Conservation (phyloP, 1,140 invertebrate species). For the Hyphantria cunea region DNA sequence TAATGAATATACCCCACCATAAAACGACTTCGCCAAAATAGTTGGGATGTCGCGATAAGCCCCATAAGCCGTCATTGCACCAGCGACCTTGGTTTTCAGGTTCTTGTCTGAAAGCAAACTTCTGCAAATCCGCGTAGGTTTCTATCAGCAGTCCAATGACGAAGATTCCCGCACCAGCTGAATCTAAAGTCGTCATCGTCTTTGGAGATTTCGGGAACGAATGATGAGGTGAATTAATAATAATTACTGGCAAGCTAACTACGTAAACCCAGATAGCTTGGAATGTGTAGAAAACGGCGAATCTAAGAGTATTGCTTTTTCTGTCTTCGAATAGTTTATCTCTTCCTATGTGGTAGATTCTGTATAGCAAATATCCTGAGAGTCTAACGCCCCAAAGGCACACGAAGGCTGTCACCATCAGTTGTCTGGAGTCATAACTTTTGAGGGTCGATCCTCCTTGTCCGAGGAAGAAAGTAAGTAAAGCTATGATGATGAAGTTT, state of each 20-base stretch:
- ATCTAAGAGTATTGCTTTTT: constrained; percentile 91
- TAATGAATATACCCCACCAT: constrained; percentile 97
- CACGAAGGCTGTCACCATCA: constrained; percentile 93
- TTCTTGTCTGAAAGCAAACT: constrained; percentile 94
- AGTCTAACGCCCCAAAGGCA: constrained; percentile 93
- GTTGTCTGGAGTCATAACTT: constrained; percentile 92
- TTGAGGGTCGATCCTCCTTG: constrained; percentile 86
- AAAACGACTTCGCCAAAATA: constrained; percentile 97
- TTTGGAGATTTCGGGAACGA: constrained; percentile 88
- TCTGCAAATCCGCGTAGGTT: constrained; percentile 95
- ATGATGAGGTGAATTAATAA: constrained; percentile 93
- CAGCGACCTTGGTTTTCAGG: constrained; percentile 93
- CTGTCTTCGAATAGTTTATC: constrained; percentile 95
- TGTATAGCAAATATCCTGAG: constrained; percentile 92
- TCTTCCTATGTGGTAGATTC: constrained; percentile 93
- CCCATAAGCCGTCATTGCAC: constrained; percentile 96
- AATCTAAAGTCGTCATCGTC: constrained; percentile 92
- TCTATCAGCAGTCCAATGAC: constrained; percentile 92
- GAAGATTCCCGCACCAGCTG: constrained; percentile 92
- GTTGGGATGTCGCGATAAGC: constrained; percentile 95
- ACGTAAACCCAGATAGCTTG: constrained; percentile 97
- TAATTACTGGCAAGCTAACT: constrained; percentile 94
- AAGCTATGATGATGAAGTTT: constrained; percentile 94
- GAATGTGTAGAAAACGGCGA: constrained; percentile 95
- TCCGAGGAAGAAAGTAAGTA: constrained; percentile 93